Evolutionary conservation across 1,140 invertebrate species (phyloP), one percentile per base, ranked within the genome.

Genomic region (Eupeodes corollae): DNA sequence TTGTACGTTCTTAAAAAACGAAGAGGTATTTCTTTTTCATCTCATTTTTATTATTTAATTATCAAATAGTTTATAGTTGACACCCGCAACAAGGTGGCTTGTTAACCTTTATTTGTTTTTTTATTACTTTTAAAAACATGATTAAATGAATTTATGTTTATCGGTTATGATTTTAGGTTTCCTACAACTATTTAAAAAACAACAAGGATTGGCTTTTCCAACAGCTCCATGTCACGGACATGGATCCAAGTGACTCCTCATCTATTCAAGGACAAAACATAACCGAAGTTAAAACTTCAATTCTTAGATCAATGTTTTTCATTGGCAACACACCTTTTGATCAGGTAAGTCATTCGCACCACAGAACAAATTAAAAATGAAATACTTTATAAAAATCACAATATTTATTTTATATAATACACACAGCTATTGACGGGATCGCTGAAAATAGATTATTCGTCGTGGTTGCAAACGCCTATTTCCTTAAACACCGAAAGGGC

Each of bases 251-350:
- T 46, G 61, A 60, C 0, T 64, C 64, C 46, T 56, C 67, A 26
- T 54, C 56, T 5, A 54, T 64, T 10, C 54, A 59, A 19, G 66
- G 66, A 1, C 66, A 68, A 46, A 67, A 76, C 32, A 70, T 74
- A 1, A 57, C 74, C 38, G 68, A 73, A 47, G 65, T 66, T n/a
- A 75, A 79, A 16, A 72, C 75, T 0, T 57, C 56, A 9, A 66
- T 87, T 3, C 63, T 84, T 3, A 78, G 83, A 56, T 77, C 77
- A 15, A 86, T 86, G 83, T 87, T 86, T 57, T 82, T 83, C 52
- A 84, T 87, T 38, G 83, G 80, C 10, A 72, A 78, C 44, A 67
- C 68, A 14, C 75, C 75, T 3, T 86, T 86, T 52, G 83, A 87
- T 70, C 78, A 84, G 69, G 79, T 84, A 63, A 54, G 38, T 26